Evolutionary conservation across 2,888 invertebrate genomes (phyloP).

Genomic region (Calliopum simillimum): DNA sequence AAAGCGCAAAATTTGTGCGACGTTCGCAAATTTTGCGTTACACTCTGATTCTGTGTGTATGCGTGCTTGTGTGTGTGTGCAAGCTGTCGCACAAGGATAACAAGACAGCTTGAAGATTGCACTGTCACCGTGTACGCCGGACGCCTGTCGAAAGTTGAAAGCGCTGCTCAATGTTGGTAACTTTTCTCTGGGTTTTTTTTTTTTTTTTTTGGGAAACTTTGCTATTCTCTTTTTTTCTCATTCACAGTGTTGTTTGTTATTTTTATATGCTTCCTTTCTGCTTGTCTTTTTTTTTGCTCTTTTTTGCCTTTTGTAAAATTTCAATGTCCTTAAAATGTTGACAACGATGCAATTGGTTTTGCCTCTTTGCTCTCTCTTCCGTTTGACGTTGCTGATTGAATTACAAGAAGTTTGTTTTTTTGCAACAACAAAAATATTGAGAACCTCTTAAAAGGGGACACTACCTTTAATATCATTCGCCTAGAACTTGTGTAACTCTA

Average conservation of each 20-base stretch:
- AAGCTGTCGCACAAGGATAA: background rate
- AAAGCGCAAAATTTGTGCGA: no score
- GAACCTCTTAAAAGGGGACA: no score
- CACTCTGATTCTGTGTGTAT: no score
- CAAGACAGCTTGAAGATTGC: conserved; percentile 22
- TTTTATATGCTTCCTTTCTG: background rate
- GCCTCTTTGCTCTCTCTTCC: background rate
- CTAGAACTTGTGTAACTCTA: no score
- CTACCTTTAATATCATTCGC: no score
- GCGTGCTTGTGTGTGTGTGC: background rate
- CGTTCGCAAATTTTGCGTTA: conserved; percentile 14
- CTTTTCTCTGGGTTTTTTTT: background rate
- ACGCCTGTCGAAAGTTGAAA: no score
- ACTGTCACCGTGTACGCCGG: conserved; percentile 10
- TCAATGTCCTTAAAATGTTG: conserved; percentile 4
- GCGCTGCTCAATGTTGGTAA: background rate
- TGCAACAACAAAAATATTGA: no score
- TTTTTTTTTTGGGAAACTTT: background rate
- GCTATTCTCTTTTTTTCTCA: background rate
- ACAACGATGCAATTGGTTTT: conserved; percentile 12
- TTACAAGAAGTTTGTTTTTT: background rate
- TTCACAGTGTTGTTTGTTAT: background rate
- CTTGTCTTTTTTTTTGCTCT: conserved; percentile 1
- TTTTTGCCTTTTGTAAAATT: conserved; percentile 11
- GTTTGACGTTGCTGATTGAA: conserved; percentile 16